phyloP scores from a whole-genome alignment of 2,888 invertebrate species.

The Mesopsocus fuscifrons region DNA sequence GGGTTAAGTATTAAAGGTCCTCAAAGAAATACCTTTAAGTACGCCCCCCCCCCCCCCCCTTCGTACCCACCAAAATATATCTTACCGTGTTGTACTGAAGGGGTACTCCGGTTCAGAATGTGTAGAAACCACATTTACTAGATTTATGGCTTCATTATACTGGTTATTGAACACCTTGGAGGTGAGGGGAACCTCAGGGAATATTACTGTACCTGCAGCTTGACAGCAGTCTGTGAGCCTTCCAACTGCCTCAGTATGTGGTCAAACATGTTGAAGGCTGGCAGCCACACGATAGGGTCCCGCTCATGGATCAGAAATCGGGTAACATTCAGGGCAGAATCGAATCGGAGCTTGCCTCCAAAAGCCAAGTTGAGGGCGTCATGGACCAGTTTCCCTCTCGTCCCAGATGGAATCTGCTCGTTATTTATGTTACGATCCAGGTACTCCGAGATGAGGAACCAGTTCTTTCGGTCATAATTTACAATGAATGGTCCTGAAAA shows the following conservation, averaged over 20 bases:
- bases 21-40: too few species aligned
- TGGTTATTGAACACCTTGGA: too few species aligned
- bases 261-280: constrained; percentile 65
- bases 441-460: constrained; percentile 49
- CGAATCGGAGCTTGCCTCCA: constrained; percentile 55
- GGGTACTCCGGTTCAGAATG: too few species aligned
- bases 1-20: too few species aligned
- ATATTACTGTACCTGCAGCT: constrained; percentile 17
- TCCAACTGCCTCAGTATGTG: constrained; percentile 58
- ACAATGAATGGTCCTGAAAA: constrained; percentile 56
- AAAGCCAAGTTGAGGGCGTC: constrained; percentile 64
- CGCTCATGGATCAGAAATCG: constrained; percentile 51
- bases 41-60: too few species aligned
- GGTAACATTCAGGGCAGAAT: constrained; percentile 60
- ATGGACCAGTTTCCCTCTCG: constrained; percentile 53
- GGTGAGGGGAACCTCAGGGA: too few species aligned
- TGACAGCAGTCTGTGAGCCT: constrained; percentile 35
- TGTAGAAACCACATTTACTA: too few species aligned
- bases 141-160: too few species aligned
- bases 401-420: constrained; percentile 42
- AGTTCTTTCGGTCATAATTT: constrained; percentile 59
- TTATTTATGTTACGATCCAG: constrained; percentile 25
- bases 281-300: constrained; percentile 62
- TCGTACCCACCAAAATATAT: too few species aligned
- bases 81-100: too few species aligned